phyloP scores from a whole-genome alignment of 92 coral and sea anemone genomes.

The Siderastrea radians region DNA sequence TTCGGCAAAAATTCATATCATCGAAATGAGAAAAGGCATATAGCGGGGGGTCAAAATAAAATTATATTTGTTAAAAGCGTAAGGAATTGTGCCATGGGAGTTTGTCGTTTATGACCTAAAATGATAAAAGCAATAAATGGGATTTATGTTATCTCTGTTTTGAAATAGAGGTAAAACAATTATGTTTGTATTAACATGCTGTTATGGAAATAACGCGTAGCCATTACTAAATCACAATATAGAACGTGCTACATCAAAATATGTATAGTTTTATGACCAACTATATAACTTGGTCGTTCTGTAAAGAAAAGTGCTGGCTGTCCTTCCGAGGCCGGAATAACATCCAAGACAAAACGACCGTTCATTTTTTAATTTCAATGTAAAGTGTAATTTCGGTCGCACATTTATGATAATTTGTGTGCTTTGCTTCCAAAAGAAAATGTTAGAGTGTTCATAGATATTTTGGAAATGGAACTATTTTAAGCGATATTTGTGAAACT shows the following conservation, averaged over 20 bases:
- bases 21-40: slow-evolving; percentile 7
- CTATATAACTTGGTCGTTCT: background rate
- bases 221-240: slow-evolving; percentile 20
- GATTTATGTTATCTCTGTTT: slow-evolving; percentile 34
- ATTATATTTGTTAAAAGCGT: slow-evolving; percentile 33
- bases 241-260: slow-evolving; percentile 7
- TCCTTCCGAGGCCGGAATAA: background rate
- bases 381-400: background rate
- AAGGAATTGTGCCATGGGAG: background rate
- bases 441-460: background rate
- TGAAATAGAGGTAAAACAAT: slow-evolving; percentile 32
- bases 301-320: background rate
- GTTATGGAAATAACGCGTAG: slow-evolving; percentile 25
- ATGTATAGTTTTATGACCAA: background rate
- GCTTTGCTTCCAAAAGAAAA: background rate
- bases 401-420: background rate
- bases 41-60: slow-evolving; percentile 42
- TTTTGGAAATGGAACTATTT: too few species aligned
- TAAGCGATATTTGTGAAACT: too few species aligned
- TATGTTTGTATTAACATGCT: slow-evolving; percentile 32
- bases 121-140: slow-evolving; percentile 15
- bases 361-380: background rate
- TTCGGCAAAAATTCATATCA: slow-evolving; percentile 28
- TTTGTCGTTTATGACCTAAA: slow-evolving; percentile 1
- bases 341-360: background rate